Evolutionary conservation across 2,888 invertebrate species (phyloP), one percentile per base, ranked within the genome.

Genomic region (Cyclophora albipunctata): DNA sequence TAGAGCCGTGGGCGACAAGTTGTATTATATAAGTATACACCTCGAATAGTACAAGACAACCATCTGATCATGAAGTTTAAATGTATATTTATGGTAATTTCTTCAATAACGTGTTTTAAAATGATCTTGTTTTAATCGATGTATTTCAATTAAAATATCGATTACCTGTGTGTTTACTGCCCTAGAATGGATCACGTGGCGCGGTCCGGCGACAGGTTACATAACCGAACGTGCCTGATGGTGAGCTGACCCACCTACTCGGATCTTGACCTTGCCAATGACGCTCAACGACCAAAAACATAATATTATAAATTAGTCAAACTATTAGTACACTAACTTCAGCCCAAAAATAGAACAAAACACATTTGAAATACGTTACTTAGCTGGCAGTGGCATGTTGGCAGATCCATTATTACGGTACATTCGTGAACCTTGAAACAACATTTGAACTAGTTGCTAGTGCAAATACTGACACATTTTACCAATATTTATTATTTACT

Each of bases 181-280:
- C 37, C 37, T 37, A 37, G 37, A 5, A 37, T 37, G 4, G 20
- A 37, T 37, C 4, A 37, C 37, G 37, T 37, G 37, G 5, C 4
- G 37, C 37, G 37, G 37, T 37, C 5, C 37, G 37, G 37, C 37
- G 37, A 5, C 37, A 40, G 48, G 55, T 81, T 81, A 80, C 69
- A 75, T 81, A 78, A 81, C 59, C 45, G 47, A 54, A 66, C 67
- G 62, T 68, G 71, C 67, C 69, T 69, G 37, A 37, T 37, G 37
- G 37, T 64, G 55, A 61, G 55, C 52, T 67, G 67, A 70, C 66
- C 66, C 66, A 65, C 64, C 60, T 60, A 63, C 58, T 69, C 62
- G 61, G 72, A 76, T 71, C 78, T 82, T 81, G 82, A 81, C 81
- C 83, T 83, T 82, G 81, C 62, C 58, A 63, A 51, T 51, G 57